Evolutionary conservation across 2,797 vertebrate species (phyloP).

Genomic region (Coracias cyanogaster): DNA sequence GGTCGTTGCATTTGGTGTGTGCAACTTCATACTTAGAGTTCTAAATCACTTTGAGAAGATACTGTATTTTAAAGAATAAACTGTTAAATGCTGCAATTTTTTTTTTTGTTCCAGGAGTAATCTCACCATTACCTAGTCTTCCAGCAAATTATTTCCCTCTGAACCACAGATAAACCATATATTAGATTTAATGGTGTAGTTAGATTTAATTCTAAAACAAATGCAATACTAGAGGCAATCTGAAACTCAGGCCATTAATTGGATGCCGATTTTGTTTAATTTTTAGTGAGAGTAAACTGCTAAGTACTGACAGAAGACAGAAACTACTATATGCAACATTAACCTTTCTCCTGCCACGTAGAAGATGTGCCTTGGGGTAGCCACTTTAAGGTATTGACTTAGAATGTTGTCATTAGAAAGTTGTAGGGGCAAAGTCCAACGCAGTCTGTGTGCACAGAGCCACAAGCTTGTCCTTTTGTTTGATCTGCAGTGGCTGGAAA

Average conservation of each 20-base stretch:
- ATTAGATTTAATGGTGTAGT: constrained; percentile 10
- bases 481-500: constrained; percentile 4
- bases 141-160: background rate
- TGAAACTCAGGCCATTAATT: constrained; percentile 40
- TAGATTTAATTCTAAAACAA: constrained; percentile 33
- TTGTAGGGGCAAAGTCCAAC: background rate
- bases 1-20: background rate
- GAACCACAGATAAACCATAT: background rate
- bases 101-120: background rate
- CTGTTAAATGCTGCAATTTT: background rate
- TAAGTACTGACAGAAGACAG: constrained; percentile 26
- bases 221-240: constrained; percentile 35
- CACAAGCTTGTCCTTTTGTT: background rate
- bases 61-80: background rate
- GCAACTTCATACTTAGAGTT: background rate
- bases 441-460: background rate
- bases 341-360: constrained; percentile 28
- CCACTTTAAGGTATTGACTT: constrained; percentile 13
- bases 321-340: constrained; percentile 14
- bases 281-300: constrained; percentile 48
- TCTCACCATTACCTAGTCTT: background rate
- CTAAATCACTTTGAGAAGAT: background rate
- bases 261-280: constrained; percentile 49
- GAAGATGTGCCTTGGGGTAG: background rate
- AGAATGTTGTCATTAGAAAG: constrained; percentile 25